Evolutionary conservation across 2,113 vertebrate species (phyloP).

Genomic region (Calidris pygmaea): DNA sequence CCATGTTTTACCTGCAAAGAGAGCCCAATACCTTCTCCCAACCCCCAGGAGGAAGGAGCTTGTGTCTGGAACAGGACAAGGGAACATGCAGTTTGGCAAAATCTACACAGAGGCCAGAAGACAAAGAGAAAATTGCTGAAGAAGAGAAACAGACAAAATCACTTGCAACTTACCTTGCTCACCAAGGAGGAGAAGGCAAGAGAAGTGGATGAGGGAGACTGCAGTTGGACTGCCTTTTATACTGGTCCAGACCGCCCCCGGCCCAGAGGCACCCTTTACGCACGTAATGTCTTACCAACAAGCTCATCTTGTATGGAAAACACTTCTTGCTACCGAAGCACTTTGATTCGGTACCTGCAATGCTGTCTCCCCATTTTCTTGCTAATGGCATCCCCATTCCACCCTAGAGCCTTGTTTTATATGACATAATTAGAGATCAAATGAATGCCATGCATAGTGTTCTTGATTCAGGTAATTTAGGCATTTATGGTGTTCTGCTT

Average conservation of each 20-base stretch:
- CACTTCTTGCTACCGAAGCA: fast-evolving
- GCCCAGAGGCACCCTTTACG: neutral
- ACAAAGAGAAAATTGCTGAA: fast-evolving
- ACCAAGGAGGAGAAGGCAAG: neutral
- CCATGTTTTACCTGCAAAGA: fast-evolving
- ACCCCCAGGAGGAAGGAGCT: too few relatives aligned
- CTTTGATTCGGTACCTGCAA: neutral
- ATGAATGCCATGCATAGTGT: fast-evolving
- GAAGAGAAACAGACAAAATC: fast-evolving
- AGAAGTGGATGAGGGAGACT: neutral
- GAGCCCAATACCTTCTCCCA: neutral
- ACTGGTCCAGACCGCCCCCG: fast-evolving
- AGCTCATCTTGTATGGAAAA: neutral
- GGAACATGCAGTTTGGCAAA: neutral
- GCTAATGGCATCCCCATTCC: neutral
- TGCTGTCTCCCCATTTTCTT: neutral
- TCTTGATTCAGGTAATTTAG: neutral
- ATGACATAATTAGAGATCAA: neutral
- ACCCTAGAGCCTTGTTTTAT: neutral
- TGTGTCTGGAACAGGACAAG: fast-evolving
- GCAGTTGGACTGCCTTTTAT: neutral
- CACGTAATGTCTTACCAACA: neutral
- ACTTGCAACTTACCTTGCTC: neutral
- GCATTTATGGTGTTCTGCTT: neutral
- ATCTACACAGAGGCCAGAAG: fast-evolving